A percentile compares a stretch with the other conserved stretches of the same genome.
phyloP scores from a whole-genome alignment of 2,888 invertebrate genomes.

The Dusona sp. region DNA sequence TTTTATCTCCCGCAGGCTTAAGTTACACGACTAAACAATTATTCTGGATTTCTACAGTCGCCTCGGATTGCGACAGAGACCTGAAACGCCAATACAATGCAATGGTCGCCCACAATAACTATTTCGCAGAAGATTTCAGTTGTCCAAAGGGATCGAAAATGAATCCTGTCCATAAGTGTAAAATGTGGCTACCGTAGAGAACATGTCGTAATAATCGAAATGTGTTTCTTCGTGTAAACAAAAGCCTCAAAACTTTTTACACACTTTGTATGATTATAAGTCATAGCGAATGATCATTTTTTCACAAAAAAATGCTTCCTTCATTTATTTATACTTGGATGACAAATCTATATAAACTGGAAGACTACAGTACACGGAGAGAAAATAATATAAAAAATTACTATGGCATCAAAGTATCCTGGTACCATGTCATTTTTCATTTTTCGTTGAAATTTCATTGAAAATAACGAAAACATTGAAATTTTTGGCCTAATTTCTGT shows the following conservation, averaged over 20 bases:
- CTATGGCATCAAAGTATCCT: too few species aligned
- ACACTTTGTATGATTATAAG: neutral
- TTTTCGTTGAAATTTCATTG: too few species aligned
- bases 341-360: too few species aligned
- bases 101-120: constrained; percentile 63
- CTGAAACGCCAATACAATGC: constrained; percentile 67
- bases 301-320: too few species aligned
- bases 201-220: too few species aligned
- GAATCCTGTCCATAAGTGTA: constrained; percentile 62
- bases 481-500: too few species aligned
- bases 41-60: constrained; percentile 67
- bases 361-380: too few species aligned
- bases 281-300: too few species aligned
- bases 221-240: neutral
- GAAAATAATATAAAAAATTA: too few species aligned
- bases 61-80: constrained; percentile 65
- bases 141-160: constrained; percentile 64
- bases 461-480: too few species aligned
- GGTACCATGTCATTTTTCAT: too few species aligned
- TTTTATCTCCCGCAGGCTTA: constrained; percentile 46
- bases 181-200: constrained; percentile 64
- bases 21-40: constrained; percentile 67
- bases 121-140: constrained; percentile 66
- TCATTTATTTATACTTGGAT: too few species aligned
- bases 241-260: neutral